Percentiles rank a stretch among this genome's conserved stretches.
Evolutionary conservation across 1,140 invertebrate genomes (phyloP).

Genomic region (Temnothorax curvispinosus): DNA sequence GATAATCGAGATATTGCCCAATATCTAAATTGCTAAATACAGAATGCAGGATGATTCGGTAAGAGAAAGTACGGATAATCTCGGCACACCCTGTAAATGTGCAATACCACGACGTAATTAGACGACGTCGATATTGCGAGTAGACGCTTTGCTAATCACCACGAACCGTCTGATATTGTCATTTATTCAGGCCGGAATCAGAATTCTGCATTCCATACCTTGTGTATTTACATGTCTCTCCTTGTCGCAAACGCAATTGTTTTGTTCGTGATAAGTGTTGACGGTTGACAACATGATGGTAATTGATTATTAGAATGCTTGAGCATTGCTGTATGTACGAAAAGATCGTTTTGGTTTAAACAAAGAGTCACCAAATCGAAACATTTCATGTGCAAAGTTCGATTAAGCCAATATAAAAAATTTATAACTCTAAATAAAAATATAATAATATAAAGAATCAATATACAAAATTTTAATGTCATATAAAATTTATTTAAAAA

Average conservation of each 20-base stretch:
- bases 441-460: background rate
- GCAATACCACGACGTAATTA: background rate
- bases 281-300: background rate
- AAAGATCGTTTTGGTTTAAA: background rate
- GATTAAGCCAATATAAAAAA: background rate
- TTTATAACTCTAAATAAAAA: background rate
- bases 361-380: background rate
- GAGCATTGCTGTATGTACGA: background rate
- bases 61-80: background rate
- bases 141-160: conserved; percentile 47
- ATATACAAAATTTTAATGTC: background rate
- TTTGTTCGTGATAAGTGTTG: background rate
- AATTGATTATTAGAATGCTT: conserved; percentile 31
- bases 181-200: conserved; percentile 57
- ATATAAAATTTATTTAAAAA: background rate
- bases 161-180: conserved; percentile 44
- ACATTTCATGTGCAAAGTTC: background rate
- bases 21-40: background rate
- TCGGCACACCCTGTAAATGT: background rate
- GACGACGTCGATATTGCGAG: conserved; percentile 18
- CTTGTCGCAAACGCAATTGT: background rate
- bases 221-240: conserved; percentile 23
- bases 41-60: too few relatives aligned
- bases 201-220: background rate
- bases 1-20: background rate